Evolutionary conservation across 1,140 invertebrate species (phyloP).

Genomic region (Onthophagus taurus): DNA sequence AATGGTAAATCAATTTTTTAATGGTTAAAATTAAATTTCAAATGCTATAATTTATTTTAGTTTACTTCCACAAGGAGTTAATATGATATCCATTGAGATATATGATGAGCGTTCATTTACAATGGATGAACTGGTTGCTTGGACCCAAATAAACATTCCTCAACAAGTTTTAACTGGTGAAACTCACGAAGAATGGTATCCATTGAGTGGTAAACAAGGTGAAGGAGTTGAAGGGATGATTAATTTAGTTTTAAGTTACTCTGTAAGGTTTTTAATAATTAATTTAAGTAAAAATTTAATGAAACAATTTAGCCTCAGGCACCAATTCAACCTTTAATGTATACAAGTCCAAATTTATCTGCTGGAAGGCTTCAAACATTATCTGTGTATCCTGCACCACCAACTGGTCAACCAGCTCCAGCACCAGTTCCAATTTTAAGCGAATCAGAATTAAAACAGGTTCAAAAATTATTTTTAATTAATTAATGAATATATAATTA

Average conservation of each 20-base stretch:
- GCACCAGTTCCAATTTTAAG: slow-evolving; percentile 41
- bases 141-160: slow-evolving; percentile 80
- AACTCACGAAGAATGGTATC: slow-evolving; percentile 90
- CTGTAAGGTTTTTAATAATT: slow-evolving; percentile 45
- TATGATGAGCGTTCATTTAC: slow-evolving; percentile 96
- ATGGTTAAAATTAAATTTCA: background rate
- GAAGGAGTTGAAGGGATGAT: slow-evolving; percentile 86
- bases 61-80: slow-evolving; percentile 77
- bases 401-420: slow-evolving; percentile 22
- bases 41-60: slow-evolving; percentile 38
- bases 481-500: background rate
- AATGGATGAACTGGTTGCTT: slow-evolving; percentile 90
- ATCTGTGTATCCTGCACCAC: slow-evolving; percentile 42
- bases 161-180: slow-evolving; percentile 72
- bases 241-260: slow-evolving; percentile 65
- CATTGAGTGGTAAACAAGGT: slow-evolving; percentile 84
- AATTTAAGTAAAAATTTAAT: background rate
- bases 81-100: slow-evolving; percentile 84
- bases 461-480: slow-evolving; percentile 29
- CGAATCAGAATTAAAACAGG: slow-evolving; percentile 69
- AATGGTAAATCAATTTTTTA: slow-evolving; percentile 56
- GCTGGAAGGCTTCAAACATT: slow-evolving; percentile 38
- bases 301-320: slow-evolving; percentile 10
- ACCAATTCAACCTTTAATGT: slow-evolving; percentile 41
- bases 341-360: slow-evolving; percentile 51